Conservation (phyloP, 2,888 invertebrate species). For the Scaptomyza parva region DNA sequence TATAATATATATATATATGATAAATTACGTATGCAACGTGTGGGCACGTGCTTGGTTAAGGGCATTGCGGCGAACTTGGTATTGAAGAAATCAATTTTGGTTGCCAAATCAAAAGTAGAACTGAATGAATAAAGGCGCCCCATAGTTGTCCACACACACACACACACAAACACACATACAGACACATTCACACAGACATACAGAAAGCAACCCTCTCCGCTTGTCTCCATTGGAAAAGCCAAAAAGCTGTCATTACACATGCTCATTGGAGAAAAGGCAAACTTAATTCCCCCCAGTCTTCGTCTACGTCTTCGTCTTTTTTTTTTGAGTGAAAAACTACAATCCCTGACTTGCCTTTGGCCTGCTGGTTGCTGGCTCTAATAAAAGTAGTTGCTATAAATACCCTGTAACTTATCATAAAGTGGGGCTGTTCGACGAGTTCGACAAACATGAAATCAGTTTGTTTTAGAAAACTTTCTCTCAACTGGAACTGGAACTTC, state of each 20-base stretch:
- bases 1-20: not conserved
- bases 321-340: conserved; percentile 12
- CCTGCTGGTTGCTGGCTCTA: conserved; percentile 15
- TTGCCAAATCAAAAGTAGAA: conserved; percentile 41
- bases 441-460: no score
- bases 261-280: conserved; percentile 33
- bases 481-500: no score
- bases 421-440: no score
- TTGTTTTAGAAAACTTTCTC: no score
- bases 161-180: conserved; percentile 1
- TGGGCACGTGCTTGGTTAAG: conserved; percentile 41
- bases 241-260: conserved; percentile 54
- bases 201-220: conserved; percentile 3
- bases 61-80: conserved; percentile 10
- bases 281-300: conserved; percentile 8
- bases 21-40: conserved; percentile 36
- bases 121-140: conserved; percentile 11
- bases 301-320: not conserved
- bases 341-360: conserved; percentile 12
- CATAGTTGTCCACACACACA: conserved; percentile 1
- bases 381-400: conserved; percentile 7
- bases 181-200: not conserved
- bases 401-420: conserved; percentile 5
- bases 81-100: conserved; percentile 53
- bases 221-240: not conserved